Conservation (phyloP, 2,797 vertebrate genomes). For the Scleropages formosus region DNA sequence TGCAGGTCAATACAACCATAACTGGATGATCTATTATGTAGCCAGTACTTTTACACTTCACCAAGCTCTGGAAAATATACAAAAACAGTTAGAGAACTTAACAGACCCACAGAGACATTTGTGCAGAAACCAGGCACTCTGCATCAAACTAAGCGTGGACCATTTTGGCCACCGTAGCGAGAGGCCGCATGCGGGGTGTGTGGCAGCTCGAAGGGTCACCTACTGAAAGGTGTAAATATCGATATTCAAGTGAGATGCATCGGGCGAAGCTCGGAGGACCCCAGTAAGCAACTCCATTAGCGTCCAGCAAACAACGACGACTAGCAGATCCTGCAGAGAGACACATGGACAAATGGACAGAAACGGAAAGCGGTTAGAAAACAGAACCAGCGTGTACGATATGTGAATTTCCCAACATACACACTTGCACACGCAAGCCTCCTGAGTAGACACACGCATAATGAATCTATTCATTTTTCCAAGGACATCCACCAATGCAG, state of each 20-base stretch:
- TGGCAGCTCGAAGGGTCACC: constrained; percentile 59
- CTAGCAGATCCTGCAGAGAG: constrained; percentile 85
- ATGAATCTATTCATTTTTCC: background rate
- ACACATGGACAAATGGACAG: background rate
- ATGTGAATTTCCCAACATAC: too few species aligned
- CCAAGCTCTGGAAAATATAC: too few species aligned
- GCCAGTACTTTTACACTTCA: too few species aligned
- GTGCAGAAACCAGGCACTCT: too few species aligned
- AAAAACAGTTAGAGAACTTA: too few species aligned
- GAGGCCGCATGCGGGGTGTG: constrained; percentile 49
- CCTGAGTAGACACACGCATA: background rate
- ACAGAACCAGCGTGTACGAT: too few species aligned
- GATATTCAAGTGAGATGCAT: constrained; percentile 94
- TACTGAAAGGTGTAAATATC: constrained; percentile 96
- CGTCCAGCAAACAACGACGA: constrained; percentile 95
- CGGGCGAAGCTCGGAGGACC: constrained; percentile 97
- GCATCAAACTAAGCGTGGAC: background rate
- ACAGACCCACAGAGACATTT: too few species aligned
- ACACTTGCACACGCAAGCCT: too few species aligned
- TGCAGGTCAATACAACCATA: too few species aligned
- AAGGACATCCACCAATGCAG: too few species aligned
- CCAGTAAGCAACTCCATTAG: constrained; percentile 95
- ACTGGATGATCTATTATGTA: too few species aligned
- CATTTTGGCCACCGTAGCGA: background rate
- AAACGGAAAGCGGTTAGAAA: background rate